These are phyloP conservation scores for Oryzias melastigma DNA, from an alignment of 2,113 vertebrate genomes.

Conservation along the genomic window DNA sequence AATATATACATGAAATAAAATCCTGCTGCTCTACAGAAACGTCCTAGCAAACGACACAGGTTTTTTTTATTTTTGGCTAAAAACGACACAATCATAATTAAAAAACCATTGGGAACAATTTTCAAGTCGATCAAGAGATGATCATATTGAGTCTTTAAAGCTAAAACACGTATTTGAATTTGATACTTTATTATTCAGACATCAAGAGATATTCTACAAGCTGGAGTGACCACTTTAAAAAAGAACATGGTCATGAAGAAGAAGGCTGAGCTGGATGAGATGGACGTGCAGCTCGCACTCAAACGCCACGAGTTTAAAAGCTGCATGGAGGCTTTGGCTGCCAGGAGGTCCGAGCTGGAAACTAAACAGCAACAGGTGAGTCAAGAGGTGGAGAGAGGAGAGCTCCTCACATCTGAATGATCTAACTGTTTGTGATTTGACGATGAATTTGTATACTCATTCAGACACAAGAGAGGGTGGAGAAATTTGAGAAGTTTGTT, in stretches of 20 bases:
- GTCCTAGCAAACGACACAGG: too few relatives aligned
- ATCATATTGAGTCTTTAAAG: too few relatives aligned
- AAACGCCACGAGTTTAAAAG: slow-evolving; percentile 73
- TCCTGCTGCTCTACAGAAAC: too few relatives aligned
- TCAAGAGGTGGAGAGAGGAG: not conserved
- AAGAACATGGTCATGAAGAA: slow-evolving; percentile 74
- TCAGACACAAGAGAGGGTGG: slow-evolving; percentile 67
- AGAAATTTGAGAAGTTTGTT: slow-evolving; percentile 75
- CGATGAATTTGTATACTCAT: slow-evolving; percentile 15
- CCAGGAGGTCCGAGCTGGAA: slow-evolving; percentile 63
- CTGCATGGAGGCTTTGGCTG: slow-evolving; percentile 49
- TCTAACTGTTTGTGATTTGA: not conserved
- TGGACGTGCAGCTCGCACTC: slow-evolving; percentile 64
- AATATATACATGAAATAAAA: not conserved
- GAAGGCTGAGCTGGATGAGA: slow-evolving; percentile 64
- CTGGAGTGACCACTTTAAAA: slow-evolving; percentile 70
- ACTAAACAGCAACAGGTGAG: slow-evolving; percentile 71
- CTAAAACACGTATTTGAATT: not conserved
- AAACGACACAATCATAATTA: too few relatives aligned
- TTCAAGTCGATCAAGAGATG: too few relatives aligned
- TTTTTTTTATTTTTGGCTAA: too few relatives aligned
- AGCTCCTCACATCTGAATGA: not conserved
- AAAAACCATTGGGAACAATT: too few relatives aligned
- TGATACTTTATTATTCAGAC: slow-evolving; percentile 37
- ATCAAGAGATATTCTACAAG: slow-evolving; percentile 58